These are phyloP conservation scores for Eurytoma adleriae DNA, from an alignment of 2,888 invertebrate genomes.

Conservation along the genomic window DNA sequence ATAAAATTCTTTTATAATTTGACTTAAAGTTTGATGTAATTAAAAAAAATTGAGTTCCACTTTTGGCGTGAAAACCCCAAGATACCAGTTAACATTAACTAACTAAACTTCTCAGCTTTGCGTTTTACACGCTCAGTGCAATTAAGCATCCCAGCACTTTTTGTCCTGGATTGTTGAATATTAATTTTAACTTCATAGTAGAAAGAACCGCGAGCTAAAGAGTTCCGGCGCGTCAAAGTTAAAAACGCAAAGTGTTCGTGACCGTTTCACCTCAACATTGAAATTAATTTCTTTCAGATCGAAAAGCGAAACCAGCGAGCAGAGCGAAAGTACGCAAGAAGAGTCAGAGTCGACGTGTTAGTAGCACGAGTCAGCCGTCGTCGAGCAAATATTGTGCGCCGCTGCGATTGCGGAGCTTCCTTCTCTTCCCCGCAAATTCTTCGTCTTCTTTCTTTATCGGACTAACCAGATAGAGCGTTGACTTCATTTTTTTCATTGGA, in stretches of 20 bases:
- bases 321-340: slow-evolving; percentile 70
- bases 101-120: no score
- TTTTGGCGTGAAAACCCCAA: no score
- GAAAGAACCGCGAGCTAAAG: no score
- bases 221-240: no score
- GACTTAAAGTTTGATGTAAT: no score
- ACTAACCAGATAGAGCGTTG: slow-evolving; percentile 26
- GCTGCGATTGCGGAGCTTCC: slow-evolving; percentile 35
- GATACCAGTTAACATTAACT: no score
- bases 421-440: slow-evolving; percentile 32
- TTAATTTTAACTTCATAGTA: no score
- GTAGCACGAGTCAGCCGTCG: slow-evolving; percentile 39
- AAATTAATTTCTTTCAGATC: slow-evolving; percentile 75
- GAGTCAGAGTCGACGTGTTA: slow-evolving; percentile 70
- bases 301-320: slow-evolving; percentile 73
- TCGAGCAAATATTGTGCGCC: slow-evolving; percentile 39
- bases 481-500: slow-evolving; percentile 24
- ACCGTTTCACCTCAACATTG: slow-evolving; percentile 64
- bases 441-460: slow-evolving; percentile 27
- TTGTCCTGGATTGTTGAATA: no score
- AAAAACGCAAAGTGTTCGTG: slow-evolving; percentile 29
- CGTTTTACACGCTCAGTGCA: no score
- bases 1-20: no score
- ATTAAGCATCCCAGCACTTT: no score
- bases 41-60: no score